Evolutionary conservation across 2,113 vertebrate genomes (phyloP), one percentile per base, ranked within the genome.

Genomic region (Leiothrix lutea): DNA sequence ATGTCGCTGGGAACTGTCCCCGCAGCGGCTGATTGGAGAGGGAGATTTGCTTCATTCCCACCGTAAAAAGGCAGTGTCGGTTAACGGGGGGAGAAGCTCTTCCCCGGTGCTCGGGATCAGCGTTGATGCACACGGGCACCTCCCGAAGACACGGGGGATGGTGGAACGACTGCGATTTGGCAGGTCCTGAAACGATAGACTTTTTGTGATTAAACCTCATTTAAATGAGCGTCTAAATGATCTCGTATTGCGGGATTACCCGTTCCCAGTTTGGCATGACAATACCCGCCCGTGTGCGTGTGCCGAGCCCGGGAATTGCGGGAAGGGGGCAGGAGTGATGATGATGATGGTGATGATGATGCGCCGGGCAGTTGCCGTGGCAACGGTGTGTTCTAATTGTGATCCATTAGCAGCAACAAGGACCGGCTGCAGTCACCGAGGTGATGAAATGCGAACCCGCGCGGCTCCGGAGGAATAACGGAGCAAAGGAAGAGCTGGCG

Each of bases 381-480:
- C 81, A 91, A 97, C 97, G 36, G 4, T 86, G 85, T 86, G 84
- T 92, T 96, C 94, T 97, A 97, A 98, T 98, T 98, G 97, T 82
- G 96, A 94, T 92, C 81, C 97, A 97, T 97, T 79, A 88, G 96
- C 60, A 92, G 83, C 86, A 93, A 73, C 90, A 71, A 57, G 96
- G 90, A 95, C 83, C 79, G 92, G 90, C 88, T 97, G 62, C 54
- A 95, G 96, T 89, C 79, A 53, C 97, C 72, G 96, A 95, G 88
- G 91, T 97, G 97, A 98, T 98, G 93, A 96, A 97, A 97, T 73
- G 96, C 80, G 69, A 91, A 85, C 57, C 79, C 93, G 95, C 96
- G 40, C 80, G 31, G 64, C 80, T 94, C 94, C 70, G 95, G 64
- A 88, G 94, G 89, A 82, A 79, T 75, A 65, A 72, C 3, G 25